Percentiles rank a stretch among this genome's conserved stretches.
phyloP scores from a whole-genome alignment of 35 echinoderm and acorn worm genomes.

The Diadema setosum region DNA sequence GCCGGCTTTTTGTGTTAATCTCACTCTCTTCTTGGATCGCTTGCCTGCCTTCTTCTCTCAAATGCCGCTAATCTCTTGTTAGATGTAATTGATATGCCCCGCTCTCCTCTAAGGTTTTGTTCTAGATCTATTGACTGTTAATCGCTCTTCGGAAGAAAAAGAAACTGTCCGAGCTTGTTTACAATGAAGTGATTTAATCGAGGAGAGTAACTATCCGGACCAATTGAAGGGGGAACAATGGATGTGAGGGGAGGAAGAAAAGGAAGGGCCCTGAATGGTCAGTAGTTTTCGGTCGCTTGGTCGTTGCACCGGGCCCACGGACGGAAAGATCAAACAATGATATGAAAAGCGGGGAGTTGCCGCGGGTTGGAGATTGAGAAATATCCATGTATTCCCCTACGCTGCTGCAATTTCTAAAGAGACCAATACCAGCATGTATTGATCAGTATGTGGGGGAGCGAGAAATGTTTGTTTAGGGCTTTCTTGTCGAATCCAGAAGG shows the following conservation, averaged over 20 bases:
- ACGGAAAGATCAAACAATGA: background rate
- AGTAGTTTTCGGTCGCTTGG: no score
- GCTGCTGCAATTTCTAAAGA: no score
- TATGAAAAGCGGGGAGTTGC: no score
- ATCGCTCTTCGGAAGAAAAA: background rate
- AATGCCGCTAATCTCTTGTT: slow-evolving; percentile 24
- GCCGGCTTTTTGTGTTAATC: background rate
- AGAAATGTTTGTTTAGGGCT: no score
- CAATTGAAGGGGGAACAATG: background rate
- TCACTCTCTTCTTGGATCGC: background rate
- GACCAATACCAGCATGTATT: no score
- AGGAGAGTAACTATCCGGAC: background rate
- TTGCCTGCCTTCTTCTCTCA: background rate
- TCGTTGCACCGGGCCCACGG: background rate
- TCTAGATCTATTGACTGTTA: background rate
- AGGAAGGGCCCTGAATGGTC: background rate
- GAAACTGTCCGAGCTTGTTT: background rate
- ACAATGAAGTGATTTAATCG: slow-evolving; percentile 27
- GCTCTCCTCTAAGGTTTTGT: background rate
- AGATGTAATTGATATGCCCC: slow-evolving; percentile 26
- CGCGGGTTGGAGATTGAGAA: no score
- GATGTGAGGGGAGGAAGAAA: background rate
- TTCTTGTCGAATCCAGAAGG: no score
- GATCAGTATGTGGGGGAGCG: no score
- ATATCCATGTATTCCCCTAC: no score